Conservation (phyloP, 2,797 vertebrate genomes). For the Holocentrus rufus region DNA sequence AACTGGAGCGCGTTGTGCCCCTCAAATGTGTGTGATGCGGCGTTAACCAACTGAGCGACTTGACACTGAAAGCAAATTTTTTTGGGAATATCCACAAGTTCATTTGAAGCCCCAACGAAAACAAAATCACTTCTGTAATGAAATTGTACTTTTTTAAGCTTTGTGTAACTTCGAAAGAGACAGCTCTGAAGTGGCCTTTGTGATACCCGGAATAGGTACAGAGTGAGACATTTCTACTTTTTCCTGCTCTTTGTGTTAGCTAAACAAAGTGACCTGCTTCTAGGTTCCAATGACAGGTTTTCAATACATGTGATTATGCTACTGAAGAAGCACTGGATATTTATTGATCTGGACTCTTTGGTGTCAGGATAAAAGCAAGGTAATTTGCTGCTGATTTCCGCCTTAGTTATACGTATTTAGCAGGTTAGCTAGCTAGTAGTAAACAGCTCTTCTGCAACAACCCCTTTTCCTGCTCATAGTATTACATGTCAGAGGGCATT, state of each 20-base stretch:
- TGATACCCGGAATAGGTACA: fast-evolving
- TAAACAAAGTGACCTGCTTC: constrained; percentile 46
- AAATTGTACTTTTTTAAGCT: too few species aligned
- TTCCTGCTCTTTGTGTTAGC: constrained; percentile 24
- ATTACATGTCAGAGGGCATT: not conserved
- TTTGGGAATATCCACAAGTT: too few species aligned
- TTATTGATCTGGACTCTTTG: not conserved
- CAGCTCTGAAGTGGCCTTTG: too few species aligned
- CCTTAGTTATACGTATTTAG: not conserved
- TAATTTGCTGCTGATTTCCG: constrained; percentile 16
- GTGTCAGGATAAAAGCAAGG: constrained; percentile 22
- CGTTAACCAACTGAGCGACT: too few species aligned
- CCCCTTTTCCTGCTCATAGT: too few species aligned
- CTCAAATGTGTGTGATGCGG: too few species aligned
- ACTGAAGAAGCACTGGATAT: not conserved
- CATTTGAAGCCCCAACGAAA: too few species aligned
- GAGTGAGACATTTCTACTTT: not conserved
- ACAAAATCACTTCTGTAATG: too few species aligned
- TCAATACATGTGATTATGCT: not conserved
- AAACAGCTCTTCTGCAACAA: too few species aligned
- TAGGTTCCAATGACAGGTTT: constrained; percentile 44
- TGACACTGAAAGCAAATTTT: too few species aligned
- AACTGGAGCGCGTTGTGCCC: too few species aligned
- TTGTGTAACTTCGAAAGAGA: too few species aligned
- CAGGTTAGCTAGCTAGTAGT: not conserved